Base-by-base conservation (phyloP, 2,797 vertebrate genomes). In the Gadopsis marmoratus region DNA sequence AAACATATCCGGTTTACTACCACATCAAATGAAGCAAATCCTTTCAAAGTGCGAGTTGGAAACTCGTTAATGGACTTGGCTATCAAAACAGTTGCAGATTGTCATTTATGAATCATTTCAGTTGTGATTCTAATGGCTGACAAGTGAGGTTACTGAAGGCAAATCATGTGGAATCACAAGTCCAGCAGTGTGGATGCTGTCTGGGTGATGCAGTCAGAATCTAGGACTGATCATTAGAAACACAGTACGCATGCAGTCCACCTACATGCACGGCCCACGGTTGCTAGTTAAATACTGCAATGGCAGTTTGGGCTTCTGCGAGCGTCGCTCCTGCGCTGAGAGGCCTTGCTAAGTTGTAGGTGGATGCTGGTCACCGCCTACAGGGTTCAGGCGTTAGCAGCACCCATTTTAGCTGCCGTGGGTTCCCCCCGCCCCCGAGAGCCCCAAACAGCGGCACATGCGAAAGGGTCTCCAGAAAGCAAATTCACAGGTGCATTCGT, bases 181-280 rank as follows among this genome's bases (percentile, higher is more conserved):
- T 11, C 10, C 41, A 60, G 66, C 69, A 67, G 50, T 1, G 31
- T 66, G 13, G 1, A 65, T 53, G 43, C 3, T 14, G 41, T 54
- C 26, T 55, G 16, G 2, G 4, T 33, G 6, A 6, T 19, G 23
- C 7, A 45, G 37, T 23, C 4, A 11, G 19, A 10, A 39, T 56
- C 23, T 21, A 1, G 9, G 10, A 26, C 7, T 60, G 26, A 55
- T 47, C 29, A 59, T 47, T 39, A 35, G 7, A 54, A 65, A 74
- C 37, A 58, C 0, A 58, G n/a, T 47, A 39, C 37, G 39, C 54
- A 51, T 23, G 54, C 69, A 67, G 59, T 45, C 79, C 87, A 63
- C 82, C 85, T 56, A 78, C 82, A 45, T 13, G 23, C 66, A 51
- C 75, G 56, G 59, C 72, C 64, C 72, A 79, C 71, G 54, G 56